These are phyloP conservation scores for Zygogramma bicolorata DNA, from an alignment of 2,888 invertebrate species.

Conservation along the genomic window DNA sequence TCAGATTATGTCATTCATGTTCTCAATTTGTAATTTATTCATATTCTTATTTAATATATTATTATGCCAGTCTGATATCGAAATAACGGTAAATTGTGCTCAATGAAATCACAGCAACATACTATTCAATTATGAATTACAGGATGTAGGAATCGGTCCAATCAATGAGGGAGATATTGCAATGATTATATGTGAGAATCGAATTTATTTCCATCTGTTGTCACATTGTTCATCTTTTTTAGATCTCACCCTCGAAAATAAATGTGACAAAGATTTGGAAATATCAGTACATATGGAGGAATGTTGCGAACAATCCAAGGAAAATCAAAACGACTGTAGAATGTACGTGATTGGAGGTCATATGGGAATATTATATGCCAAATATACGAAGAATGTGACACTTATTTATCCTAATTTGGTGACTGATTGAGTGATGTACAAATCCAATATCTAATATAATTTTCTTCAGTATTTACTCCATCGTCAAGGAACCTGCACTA, in stretches of 20 bases:
- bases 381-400: slow-evolving; percentile 58
- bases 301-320: slow-evolving; percentile 58
- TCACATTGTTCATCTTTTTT: slow-evolving; percentile 4
- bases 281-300: slow-evolving; percentile 58
- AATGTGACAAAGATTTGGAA: slow-evolving; percentile 43
- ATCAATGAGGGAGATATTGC: slow-evolving; percentile 41
- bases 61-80: slow-evolving; percentile 21
- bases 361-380: slow-evolving; percentile 58
- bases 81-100: slow-evolving; percentile 27
- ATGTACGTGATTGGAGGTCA: slow-evolving; percentile 63
- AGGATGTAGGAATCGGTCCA: slow-evolving; percentile 37
- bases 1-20: slow-evolving; percentile 23
- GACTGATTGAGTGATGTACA: slow-evolving; percentile 23
- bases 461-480: slow-evolving; percentile 52
- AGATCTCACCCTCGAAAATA: slow-evolving; percentile 32
- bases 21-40: slow-evolving; percentile 11
- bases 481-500: slow-evolving; percentile 53
- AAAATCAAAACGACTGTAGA: slow-evolving; percentile 56
- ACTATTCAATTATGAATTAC: slow-evolving; percentile 2
- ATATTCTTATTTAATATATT: slow-evolving; percentile 5
- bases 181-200: slow-evolving; percentile 39
- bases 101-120: not conserved
- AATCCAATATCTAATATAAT: not conserved
- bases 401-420: slow-evolving; percentile 65
- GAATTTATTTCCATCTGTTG: no score